Evolutionary conservation across 2,797 vertebrate species (phyloP).

Genomic region (Neostethus bicornis): DNA sequence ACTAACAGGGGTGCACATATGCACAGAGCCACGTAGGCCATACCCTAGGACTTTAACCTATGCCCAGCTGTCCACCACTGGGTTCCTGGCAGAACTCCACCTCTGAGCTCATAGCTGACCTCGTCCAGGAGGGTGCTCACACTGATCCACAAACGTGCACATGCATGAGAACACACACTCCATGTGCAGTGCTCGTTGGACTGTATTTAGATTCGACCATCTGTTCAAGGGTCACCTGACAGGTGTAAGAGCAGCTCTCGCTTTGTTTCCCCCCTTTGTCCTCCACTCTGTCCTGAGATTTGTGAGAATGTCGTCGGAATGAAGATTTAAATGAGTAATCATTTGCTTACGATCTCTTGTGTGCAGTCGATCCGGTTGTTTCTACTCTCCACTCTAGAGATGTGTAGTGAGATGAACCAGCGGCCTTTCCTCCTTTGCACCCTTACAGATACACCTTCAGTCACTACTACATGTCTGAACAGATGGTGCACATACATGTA

Average conservation of each 20-base stretch:
- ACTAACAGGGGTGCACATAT: slow-evolving; percentile 52
- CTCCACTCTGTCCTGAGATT: slow-evolving; percentile 31
- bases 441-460: too few species aligned
- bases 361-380: too few species aligned
- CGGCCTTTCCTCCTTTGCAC: too few species aligned
- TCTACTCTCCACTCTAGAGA: too few species aligned
- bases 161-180: slow-evolving; percentile 18
- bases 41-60: slow-evolving; percentile 48
- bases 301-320: slow-evolving; percentile 19
- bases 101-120: slow-evolving; percentile 60
- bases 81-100: slow-evolving; percentile 58
- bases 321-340: slow-evolving; percentile 19
- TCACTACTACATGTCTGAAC: too few species aligned
- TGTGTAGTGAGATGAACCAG: too few species aligned
- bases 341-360: slow-evolving; percentile 10
- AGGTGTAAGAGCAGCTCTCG: slow-evolving; percentile 61
- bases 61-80: slow-evolving; percentile 67
- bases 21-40: slow-evolving; percentile 18
- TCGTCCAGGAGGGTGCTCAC: slow-evolving; percentile 22
- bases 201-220: slow-evolving; percentile 72
- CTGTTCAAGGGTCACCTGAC: slow-evolving; percentile 73
- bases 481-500: too few species aligned
- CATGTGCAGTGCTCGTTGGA: slow-evolving; percentile 42
- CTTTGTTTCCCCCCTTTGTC: slow-evolving; percentile 36
- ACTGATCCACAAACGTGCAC: slow-evolving; percentile 32